Evolutionary conservation across 2,888 invertebrate genomes (phyloP).

Genomic region (Metellina segmentata): DNA sequence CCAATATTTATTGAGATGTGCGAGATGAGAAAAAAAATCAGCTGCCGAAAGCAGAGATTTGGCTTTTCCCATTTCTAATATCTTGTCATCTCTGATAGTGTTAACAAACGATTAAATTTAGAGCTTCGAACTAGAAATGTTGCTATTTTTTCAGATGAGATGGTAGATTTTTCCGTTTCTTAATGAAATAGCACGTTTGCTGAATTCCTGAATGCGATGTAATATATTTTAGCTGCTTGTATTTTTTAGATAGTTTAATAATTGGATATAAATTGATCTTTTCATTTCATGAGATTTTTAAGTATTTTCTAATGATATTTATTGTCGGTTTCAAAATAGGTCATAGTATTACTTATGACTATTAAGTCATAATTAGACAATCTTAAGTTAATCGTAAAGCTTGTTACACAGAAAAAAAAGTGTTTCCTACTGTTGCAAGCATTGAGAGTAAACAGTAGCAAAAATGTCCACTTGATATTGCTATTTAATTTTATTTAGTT

Average conservation of each 20-base stretch:
- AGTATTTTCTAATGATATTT: background rate
- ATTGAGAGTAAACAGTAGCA: background rate
- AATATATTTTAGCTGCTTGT: too few species aligned
- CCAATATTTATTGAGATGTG: constrained; percentile 37
- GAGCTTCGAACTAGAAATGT: constrained; percentile 10
- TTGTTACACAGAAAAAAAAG: background rate
- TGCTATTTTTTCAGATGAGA: background rate
- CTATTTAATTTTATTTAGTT: too few species aligned
- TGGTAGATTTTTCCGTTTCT: background rate
- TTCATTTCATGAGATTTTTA: background rate
- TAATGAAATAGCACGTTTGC: background rate
- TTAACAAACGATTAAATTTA: background rate
- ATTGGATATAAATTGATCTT: background rate
- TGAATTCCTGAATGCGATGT: background rate
- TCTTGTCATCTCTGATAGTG: constrained; percentile 18
- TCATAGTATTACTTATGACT: background rate
- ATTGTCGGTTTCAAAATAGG: background rate
- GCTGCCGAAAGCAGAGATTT: background rate
- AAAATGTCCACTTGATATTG: too few species aligned
- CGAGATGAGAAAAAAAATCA: constrained; percentile 5
- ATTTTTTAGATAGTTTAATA: background rate
- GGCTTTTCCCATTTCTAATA: background rate
- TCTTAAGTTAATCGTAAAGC: background rate
- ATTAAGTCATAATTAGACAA: background rate
- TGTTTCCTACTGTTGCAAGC: background rate